Conservation (phyloP, 2,113 vertebrate genomes). For the Falco punctatus region DNA sequence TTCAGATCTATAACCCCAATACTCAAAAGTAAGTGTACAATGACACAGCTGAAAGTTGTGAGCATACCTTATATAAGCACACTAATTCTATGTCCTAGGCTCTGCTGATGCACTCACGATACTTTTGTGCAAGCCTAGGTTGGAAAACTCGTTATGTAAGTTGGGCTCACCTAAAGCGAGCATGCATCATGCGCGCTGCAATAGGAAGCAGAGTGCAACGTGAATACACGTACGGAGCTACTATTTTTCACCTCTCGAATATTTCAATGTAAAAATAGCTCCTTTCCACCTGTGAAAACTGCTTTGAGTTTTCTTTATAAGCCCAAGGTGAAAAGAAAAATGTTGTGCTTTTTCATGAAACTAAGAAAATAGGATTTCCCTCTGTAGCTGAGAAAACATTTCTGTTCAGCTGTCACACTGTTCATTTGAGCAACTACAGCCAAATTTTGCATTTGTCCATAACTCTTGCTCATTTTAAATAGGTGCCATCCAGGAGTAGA, state of each 20-base stretch:
- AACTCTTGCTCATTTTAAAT: slow-evolving; percentile 7
- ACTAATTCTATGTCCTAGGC: neutral
- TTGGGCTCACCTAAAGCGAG: neutral
- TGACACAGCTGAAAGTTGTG: neutral
- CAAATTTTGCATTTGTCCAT: neutral
- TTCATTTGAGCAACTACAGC: neutral
- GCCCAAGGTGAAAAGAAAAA: slow-evolving; percentile 11
- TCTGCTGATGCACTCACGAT: neutral
- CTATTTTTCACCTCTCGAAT: neutral
- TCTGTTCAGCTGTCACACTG: neutral
- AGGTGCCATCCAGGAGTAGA: neutral
- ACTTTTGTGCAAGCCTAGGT: neutral
- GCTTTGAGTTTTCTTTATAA: neutral
- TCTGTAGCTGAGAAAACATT: neutral
- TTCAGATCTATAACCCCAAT: neutral
- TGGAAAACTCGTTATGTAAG: neutral
- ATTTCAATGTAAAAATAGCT: slow-evolving; percentile 4
- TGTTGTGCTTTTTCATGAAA: neutral
- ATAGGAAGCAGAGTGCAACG: neutral
- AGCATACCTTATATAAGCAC: neutral
- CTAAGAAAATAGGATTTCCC: slow-evolving; percentile 25
- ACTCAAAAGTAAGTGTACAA: neutral
- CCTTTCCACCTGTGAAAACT: slow-evolving; percentile 3
- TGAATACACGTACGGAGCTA: neutral
- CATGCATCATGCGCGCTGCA: neutral